These are phyloP conservation scores for Nephila pilipes DNA, from an alignment of 1,140 invertebrate species.

Conservation along the genomic window DNA sequence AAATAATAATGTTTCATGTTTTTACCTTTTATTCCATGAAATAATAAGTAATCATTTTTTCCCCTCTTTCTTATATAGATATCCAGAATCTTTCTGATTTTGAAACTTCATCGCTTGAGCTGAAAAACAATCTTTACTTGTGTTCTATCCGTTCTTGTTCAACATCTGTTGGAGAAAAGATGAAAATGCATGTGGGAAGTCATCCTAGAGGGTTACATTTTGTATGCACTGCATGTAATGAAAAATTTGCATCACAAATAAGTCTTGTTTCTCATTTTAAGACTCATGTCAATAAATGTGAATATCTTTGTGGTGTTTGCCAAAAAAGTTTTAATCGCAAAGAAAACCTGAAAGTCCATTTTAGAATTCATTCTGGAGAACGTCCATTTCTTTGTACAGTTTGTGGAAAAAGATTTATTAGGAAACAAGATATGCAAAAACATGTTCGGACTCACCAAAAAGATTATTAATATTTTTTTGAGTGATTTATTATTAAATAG, in stretches of 20 bases:
- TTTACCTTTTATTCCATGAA: too few relatives aligned
- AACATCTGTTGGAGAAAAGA: neutral
- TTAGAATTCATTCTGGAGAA: slow-evolving; percentile 39
- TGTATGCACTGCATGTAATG: neutral
- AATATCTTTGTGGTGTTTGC: neutral
- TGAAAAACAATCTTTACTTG: neutral
- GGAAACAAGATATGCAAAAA: slow-evolving; percentile 18
- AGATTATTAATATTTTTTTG: neutral
- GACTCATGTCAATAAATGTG: neutral
- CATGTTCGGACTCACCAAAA: neutral
- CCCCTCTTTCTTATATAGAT: neutral
- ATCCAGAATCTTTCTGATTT: neutral
- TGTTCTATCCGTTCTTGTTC: neutral
- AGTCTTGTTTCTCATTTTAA: neutral
- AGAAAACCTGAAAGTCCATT: slow-evolving; percentile 19
- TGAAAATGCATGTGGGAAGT: neutral
- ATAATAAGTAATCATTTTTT: too few relatives aligned
- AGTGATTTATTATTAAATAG: too few relatives aligned
- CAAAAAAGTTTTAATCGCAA: slow-evolving; percentile 25
- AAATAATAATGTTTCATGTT: too few relatives aligned
- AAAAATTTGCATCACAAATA: neutral
- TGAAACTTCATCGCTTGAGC: neutral
- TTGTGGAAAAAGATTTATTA: slow-evolving; percentile 4
- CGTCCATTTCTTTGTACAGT: neutral
- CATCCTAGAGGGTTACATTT: neutral